phyloP scores from a whole-genome alignment of 2,797 vertebrate genomes.

The Erpetoichthys calabaricus region DNA sequence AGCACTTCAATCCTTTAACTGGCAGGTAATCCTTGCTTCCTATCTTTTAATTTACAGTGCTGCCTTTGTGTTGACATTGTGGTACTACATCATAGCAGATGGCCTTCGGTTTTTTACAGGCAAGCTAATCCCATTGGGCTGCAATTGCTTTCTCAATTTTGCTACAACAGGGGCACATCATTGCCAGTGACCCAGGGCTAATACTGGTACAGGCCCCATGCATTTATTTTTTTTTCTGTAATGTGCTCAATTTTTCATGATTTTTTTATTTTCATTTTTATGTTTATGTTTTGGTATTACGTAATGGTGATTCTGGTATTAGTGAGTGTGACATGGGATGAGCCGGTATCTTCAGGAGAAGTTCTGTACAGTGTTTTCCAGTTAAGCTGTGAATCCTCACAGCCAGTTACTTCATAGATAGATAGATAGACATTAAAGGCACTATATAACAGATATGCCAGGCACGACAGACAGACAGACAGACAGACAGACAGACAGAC shows the following conservation, averaged over 20 bases:
- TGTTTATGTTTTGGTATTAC: background rate
- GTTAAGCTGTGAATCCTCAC: too few species aligned
- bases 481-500: too few species aligned
- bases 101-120: background rate
- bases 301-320: background rate
- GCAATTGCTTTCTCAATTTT: conserved; percentile 13
- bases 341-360: too few species aligned
- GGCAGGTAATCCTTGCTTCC: background rate
- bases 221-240: too few species aligned
- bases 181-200: conserved; percentile 6
- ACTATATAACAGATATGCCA: too few species aligned
- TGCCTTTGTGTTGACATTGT: conserved; percentile 1
- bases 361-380: too few species aligned
- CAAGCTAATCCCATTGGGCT: conserved; percentile 9
- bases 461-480: too few species aligned
- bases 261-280: conserved; percentile 1
- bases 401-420: too few species aligned
- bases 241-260: too few species aligned
- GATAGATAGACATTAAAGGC: too few species aligned
- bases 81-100: background rate
- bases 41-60: conserved; percentile 10
- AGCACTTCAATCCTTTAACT: too few species aligned
- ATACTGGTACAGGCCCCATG: background rate
- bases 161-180: conserved; percentile 2
- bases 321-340: too few species aligned